Evolutionary conservation across 2,113 vertebrate species (phyloP).

Genomic region (Addax nasomaculatus): DNA sequence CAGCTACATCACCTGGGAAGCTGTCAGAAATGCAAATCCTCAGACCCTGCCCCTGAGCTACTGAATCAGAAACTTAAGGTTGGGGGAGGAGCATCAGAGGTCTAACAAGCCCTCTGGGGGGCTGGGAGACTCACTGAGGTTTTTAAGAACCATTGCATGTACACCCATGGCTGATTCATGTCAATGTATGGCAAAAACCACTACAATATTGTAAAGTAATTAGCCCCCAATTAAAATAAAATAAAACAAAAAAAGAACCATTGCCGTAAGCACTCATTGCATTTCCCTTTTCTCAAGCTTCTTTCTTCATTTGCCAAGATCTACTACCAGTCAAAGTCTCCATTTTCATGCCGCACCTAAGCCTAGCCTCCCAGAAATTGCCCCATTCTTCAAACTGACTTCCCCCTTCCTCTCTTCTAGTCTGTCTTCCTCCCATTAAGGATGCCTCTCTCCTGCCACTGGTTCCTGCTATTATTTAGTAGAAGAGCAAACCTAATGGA

Average conservation of each 20-base stretch:
- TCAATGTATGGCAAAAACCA: neutral
- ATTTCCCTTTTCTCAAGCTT: neutral
- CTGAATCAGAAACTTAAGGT: neutral
- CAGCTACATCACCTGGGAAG: neutral
- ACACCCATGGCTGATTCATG: neutral
- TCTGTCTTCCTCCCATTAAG: neutral
- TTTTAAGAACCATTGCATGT: neutral
- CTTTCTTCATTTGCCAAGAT: neutral
- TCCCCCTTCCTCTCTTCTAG: neutral
- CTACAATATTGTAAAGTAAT: neutral
- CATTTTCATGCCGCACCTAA: neutral
- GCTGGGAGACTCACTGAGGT: neutral
- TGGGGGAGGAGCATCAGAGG: rapidly evolving
- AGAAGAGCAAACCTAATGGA: neutral
- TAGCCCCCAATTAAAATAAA: neutral
- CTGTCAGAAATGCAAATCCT: neutral
- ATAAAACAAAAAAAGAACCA: neutral
- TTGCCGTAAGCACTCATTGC: neutral
- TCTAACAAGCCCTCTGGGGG: neutral
- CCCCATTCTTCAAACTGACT: neutral
- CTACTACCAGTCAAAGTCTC: neutral
- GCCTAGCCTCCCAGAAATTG: neutral
- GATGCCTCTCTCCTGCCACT: neutral
- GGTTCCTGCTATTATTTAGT: neutral
- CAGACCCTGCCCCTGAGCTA: too few relatives aligned